Evolutionary conservation across 2,113 vertebrate species (phyloP).

Genomic region (Calidris pugnax): DNA sequence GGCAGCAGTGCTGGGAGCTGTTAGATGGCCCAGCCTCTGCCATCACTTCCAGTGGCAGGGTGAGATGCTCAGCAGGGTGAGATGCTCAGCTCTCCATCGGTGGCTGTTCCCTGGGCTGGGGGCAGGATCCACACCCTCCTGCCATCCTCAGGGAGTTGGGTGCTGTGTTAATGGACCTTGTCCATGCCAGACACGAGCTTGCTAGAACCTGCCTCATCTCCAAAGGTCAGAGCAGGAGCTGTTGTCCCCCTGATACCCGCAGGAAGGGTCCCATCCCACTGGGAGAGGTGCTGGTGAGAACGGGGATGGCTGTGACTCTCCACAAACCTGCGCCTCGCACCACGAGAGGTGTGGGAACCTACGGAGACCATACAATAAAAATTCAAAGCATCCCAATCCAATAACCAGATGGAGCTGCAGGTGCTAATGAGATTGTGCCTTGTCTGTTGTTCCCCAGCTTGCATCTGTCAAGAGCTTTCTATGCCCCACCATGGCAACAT

Average conservation of each 20-base stretch:
- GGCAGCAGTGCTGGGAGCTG: fast-evolving
- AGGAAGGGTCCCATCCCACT: fast-evolving
- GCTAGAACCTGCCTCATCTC: background rate
- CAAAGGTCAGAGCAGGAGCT: background rate
- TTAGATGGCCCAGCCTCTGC: background rate
- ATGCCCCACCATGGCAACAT: conserved; percentile 55
- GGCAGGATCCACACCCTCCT: background rate
- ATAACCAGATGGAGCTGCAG: conserved; percentile 23
- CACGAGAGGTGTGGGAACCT: background rate
- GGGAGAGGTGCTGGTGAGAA: fast-evolving
- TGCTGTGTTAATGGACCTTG: background rate
- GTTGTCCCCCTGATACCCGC: background rate
- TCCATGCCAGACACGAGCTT: background rate
- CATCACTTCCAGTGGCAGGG: background rate
- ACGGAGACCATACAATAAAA: background rate
- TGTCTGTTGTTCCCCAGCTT: background rate
- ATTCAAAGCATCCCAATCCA: conserved; percentile 34
- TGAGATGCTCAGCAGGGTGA: background rate
- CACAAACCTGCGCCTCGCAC: background rate
- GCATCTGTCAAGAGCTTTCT: conserved; percentile 23
- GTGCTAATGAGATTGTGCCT: conserved; percentile 50
- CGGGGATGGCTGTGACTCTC: background rate
- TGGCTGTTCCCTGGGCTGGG: background rate
- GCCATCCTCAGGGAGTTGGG: fast-evolving
- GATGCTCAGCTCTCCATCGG: background rate